Conservation (phyloP, 2,113 vertebrate species). For the Hydrochoerus hydrochaeris region DNA sequence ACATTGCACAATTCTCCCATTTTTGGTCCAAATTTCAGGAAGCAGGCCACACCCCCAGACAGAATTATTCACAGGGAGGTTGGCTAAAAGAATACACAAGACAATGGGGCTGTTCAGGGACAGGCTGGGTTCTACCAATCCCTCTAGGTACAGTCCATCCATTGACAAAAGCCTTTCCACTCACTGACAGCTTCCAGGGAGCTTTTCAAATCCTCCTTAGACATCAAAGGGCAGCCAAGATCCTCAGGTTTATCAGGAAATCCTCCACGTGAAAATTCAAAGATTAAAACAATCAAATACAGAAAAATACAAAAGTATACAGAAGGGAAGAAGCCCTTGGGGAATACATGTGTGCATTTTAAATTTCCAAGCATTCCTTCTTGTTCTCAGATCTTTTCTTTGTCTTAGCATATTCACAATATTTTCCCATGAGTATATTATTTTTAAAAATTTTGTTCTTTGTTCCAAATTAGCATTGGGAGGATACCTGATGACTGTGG, state of each 20-base stretch:
- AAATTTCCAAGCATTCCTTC: neutral
- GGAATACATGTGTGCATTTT: neutral
- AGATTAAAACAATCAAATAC: neutral
- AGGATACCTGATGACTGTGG: neutral
- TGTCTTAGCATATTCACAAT: neutral
- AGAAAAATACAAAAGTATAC: neutral
- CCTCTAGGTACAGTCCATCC: neutral
- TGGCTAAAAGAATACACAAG: neutral
- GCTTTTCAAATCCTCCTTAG: neutral
- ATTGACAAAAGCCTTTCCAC: neutral
- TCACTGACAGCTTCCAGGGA: neutral
- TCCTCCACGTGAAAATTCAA: neutral
- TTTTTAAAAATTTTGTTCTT: neutral
- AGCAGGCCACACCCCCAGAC: neutral
- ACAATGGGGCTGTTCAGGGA: neutral
- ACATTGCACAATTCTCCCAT: neutral
- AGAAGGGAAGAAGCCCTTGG: neutral
- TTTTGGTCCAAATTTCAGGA: neutral
- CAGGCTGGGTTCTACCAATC: neutral
- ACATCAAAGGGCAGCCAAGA: neutral
- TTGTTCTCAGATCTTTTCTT: neutral
- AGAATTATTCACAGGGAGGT: neutral
- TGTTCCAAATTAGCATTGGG: neutral
- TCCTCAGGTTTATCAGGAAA: neutral
- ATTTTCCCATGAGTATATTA: neutral